Conservation (phyloP, 2,888 invertebrate genomes). For the Malachius bipustulatus region DNA sequence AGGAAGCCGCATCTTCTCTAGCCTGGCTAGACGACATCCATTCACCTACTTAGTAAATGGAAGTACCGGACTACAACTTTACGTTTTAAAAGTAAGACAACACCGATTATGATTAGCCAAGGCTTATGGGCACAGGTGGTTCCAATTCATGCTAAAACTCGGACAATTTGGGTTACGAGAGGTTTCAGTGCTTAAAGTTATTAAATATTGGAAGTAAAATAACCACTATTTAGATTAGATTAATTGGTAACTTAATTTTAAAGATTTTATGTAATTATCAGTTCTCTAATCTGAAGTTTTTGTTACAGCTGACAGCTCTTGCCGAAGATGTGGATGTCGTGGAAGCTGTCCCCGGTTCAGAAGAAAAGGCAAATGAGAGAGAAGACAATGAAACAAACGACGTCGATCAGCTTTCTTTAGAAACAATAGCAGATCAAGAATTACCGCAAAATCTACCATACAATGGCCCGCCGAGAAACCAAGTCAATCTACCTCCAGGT, state of each 20-base stretch:
- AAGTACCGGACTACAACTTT: too few relatives aligned
- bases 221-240: neutral
- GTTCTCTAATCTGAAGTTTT: conserved; percentile 7
- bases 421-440: conserved; percentile 51
- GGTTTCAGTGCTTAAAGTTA: too few relatives aligned
- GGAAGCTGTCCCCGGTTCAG: conserved; percentile 45
- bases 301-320: conserved; percentile 27
- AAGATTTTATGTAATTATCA: conserved; percentile 5
- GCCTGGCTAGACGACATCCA: too few relatives aligned
- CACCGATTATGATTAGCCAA: too few relatives aligned
- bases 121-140: too few relatives aligned
- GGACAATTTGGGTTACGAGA: too few relatives aligned
- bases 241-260: neutral
- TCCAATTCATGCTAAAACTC: too few relatives aligned
- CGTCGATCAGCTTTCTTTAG: conserved; percentile 61
- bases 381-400: conserved; percentile 49
- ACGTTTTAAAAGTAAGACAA: too few relatives aligned
- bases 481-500: conserved; percentile 21
- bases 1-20: too few relatives aligned
- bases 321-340: conserved; percentile 54
- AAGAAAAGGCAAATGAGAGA: conserved; percentile 41
- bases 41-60: too few relatives aligned
- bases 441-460: conserved; percentile 41
- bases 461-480: conserved; percentile 31
- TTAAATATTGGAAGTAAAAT: too few relatives aligned